These are phyloP conservation scores for Papilio protenor DNA, from an alignment of 2,888 invertebrate genomes.

Conservation along the genomic window DNA sequence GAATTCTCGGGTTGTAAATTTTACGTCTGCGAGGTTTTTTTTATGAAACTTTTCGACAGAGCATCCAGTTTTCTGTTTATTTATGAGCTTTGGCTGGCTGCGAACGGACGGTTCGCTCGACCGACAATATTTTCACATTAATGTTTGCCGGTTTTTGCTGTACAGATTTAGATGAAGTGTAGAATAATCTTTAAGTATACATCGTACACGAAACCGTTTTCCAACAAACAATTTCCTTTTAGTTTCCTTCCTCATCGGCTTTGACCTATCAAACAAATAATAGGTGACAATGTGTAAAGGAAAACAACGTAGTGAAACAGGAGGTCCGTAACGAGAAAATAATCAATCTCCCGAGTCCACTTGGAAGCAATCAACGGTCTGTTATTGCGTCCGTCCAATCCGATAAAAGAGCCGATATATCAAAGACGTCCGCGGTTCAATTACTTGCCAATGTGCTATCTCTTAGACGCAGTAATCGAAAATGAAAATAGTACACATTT, in stretches of 20 bases:
- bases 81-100: conserved; percentile 79
- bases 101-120: conserved; percentile 70
- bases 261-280: conserved; percentile 34
- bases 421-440: conserved; percentile 82
- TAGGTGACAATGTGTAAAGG: conserved; percentile 53
- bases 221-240: neutral
- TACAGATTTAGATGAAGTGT: conserved; percentile 64
- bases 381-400: conserved; percentile 83
- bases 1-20: conserved; percentile 79
- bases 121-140: conserved; percentile 64
- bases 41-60: conserved; percentile 79
- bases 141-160: conserved; percentile 65
- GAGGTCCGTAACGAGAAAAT: conserved; percentile 76
- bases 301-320: conserved; percentile 66
- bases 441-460: conserved; percentile 80
- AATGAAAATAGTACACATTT: conserved; percentile 65
- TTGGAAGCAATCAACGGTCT: conserved; percentile 83
- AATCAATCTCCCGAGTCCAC: conserved; percentile 82
- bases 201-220: neutral
- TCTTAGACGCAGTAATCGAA: conserved; percentile 74
- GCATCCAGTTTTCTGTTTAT: conserved; percentile 82
- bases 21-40: conserved; percentile 71
- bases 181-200: conserved; percentile 49
- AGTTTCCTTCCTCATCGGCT: conserved; percentile 6
- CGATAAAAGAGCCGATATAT: conserved; percentile 83